phyloP scores from a whole-genome alignment of 92 coral and sea anemone species.

The Parazoanthus atlanticus region DNA sequence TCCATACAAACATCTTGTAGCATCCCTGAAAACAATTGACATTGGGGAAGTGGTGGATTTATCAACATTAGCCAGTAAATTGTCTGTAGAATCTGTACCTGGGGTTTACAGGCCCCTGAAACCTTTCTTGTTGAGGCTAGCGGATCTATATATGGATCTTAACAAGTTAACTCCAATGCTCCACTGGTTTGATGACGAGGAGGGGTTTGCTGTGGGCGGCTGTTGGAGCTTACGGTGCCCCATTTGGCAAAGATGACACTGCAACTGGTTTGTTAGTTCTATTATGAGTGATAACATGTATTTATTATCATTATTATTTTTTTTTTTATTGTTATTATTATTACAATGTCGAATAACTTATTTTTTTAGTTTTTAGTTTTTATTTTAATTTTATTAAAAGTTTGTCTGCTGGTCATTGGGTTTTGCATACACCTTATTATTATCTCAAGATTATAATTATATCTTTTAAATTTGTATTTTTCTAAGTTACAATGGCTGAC shows the following conservation, averaged over 20 bases:
- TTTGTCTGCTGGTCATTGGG: too few relatives aligned
- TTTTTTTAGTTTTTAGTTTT: too few relatives aligned
- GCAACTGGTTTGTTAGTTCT: slow-evolving; percentile 48
- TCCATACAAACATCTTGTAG: slow-evolving; percentile 43
- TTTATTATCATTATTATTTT: too few relatives aligned
- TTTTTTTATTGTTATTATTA: too few relatives aligned
- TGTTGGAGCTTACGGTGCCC: neutral
- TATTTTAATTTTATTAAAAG: too few relatives aligned
- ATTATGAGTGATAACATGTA: too few relatives aligned
- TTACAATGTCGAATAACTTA: too few relatives aligned
- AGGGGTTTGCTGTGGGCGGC: too few relatives aligned
- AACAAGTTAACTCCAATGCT: slow-evolving; percentile 42
- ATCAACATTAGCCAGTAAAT: slow-evolving; percentile 48
- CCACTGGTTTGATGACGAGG: slow-evolving; percentile 40
- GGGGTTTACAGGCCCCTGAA: slow-evolving; percentile 73
- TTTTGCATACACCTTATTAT: too few relatives aligned
- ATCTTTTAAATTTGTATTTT: too few relatives aligned
- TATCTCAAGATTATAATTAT: too few relatives aligned
- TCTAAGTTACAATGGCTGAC: too few relatives aligned
- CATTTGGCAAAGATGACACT: slow-evolving; percentile 66
- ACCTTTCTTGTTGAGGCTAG: neutral
- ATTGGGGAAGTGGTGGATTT: slow-evolving; percentile 53
- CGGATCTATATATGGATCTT: neutral
- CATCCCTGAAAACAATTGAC: slow-evolving; percentile 47
- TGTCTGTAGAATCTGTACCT: slow-evolving; percentile 51